Evolutionary conservation across 92 coral and sea anemone genomes (phyloP), one percentile per base, ranked within the genome.

Genomic region (Paramuricea clavata): DNA sequence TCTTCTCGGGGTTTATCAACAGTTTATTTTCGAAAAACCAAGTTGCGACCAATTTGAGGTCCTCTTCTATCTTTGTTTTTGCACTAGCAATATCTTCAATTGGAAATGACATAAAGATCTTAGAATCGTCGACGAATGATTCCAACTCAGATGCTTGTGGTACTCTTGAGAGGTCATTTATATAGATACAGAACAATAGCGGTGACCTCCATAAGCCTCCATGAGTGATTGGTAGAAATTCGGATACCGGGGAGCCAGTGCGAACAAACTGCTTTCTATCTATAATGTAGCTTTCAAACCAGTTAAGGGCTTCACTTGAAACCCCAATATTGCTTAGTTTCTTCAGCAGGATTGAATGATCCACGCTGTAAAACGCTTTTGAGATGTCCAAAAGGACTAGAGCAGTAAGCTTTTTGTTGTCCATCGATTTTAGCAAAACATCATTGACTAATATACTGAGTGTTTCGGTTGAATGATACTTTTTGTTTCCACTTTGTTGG

Each of bases 211-310:
- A 61, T 32, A 26, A 35, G 1, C 1, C 81, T 7, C 60, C 81
- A 26, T 74, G 17, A 25, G 81, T 74, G 60, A 74, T 74, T 34
- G n/a, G 17, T 15, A 42, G 34, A 23, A 17, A 7, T 43, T 15
- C n/a, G n/a, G 81, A 74, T 36, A 74, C 60, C 23, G 81, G 23
- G n/a, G 81, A 12, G 23, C 81, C 62, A 54, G 42, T 74, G 27
- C 60, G 62, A 54, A 21, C 81, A 36, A 15, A 74, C 81, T 74
- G 81, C 25, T 49, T 26, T 54, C 81, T 74, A 17, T 21, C 81
- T 6, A 28, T 42, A 16, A 74, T 5, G 34, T 74, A 74, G 28
- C 61, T 74, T 74, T 30, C 17, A 74, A 44, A 39, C 44, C 44
- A 39, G 44, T 39, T 39, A 4, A 39, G 44, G 44, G 44, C 44